Evolutionary conservation across 2,797 vertebrate species (phyloP), one percentile per base, ranked within the genome.

Genomic region (Lepilemur ruficaudatus): DNA sequence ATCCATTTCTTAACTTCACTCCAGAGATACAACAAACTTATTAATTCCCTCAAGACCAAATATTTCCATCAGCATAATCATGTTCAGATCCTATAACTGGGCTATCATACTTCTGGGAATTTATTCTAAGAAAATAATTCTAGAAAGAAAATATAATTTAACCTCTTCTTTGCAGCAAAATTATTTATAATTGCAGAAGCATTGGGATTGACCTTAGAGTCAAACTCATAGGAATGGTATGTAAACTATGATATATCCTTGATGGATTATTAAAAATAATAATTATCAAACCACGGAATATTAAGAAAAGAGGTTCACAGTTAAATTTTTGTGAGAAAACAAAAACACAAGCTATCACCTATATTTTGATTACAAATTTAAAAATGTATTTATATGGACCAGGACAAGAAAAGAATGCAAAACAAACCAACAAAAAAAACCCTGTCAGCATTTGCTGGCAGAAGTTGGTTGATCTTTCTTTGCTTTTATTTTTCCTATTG

Each of bases 71-170:
- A 69, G 32, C 57, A 38, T 87, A 87, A 73, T 84, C 81, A 69
- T 59, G 57, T 93, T 89, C 23, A 52, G 59, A 80, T 91, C 30
- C 14, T 23, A 28, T 55, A 95, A 93, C 61, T 88, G 15, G 78
- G 28, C 91, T 93, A 96, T 89, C 72, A 93, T 14, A 91, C 76
- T 87, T 75, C 28, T 73, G 86, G 61, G 91, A 82, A 89, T 96
- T 75, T 89, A 76, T 88, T 95, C 48, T 79, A 89, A 89, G 14
- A 79, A 94, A 95, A 81, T 73, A 95, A 63, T 65, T 95, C 93
- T 91, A 80, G 79, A 67, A 97, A 89, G 73, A 86, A 95, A 85
- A 93, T 76, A 75, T 30, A 43, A 82, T 92, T 94, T 92, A 43
- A 91, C 61, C 30, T 84, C 38, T 57, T 75, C 46, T 61, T 82